A percentile compares a stretch with the other conserved stretches of the same genome.
Conservation (phyloP, 2,888 invertebrate genomes). For the Aelia acuminata region DNA sequence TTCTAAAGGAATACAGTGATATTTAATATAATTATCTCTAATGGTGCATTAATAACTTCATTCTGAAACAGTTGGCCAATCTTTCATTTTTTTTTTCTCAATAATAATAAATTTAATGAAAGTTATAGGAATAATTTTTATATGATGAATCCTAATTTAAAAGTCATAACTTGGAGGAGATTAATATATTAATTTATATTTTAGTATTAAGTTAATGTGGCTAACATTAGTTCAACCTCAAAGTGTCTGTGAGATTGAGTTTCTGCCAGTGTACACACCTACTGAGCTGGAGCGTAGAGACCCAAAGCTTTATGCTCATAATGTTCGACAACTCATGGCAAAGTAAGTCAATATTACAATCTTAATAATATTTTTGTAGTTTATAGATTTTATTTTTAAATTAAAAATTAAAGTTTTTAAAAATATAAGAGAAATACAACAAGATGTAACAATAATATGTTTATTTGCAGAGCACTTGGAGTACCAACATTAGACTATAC, state of each 20-base stretch:
- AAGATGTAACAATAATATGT: neutral
- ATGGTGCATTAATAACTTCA: neutral
- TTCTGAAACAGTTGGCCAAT: no score
- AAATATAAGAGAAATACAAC: neutral
- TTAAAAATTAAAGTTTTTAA: neutral
- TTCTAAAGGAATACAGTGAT: neutral
- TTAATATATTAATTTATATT: constrained; percentile 66
- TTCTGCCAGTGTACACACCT: constrained; percentile 91
- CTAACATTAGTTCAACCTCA: constrained; percentile 89
- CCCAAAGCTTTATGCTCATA: constrained; percentile 90
- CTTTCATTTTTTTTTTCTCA: no score
- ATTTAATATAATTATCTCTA: neutral
- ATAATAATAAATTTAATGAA: no score
- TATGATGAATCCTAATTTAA: no score
- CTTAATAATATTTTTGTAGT: neutral
- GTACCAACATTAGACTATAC: constrained; percentile 92
- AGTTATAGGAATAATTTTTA: no score
- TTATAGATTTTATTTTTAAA: neutral
- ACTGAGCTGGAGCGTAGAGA: constrained; percentile 87
- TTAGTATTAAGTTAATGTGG: constrained; percentile 87
- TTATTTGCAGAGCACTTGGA: constrained; percentile 79
- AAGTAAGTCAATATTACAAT: constrained; percentile 74
- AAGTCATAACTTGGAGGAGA: no score
- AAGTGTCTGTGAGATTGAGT: constrained; percentile 91
- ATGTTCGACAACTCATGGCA: constrained; percentile 92